Base-by-base conservation (phyloP, 2,888 invertebrate species). In the Morpho deidamia region DNA sequence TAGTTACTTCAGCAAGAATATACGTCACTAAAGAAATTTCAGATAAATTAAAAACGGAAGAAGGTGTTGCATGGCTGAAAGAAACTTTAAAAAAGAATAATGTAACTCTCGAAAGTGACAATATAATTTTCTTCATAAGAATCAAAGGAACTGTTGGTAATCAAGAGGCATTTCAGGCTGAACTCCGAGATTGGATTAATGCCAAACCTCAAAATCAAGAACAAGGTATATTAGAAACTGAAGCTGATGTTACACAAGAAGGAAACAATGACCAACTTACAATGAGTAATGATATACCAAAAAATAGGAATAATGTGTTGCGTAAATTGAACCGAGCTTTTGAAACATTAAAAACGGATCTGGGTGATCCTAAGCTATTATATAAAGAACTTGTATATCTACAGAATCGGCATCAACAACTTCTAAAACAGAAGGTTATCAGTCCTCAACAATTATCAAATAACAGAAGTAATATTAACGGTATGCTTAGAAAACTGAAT, bases 121-220 rank as follows among this genome's bases (percentile, higher is more conserved):
- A 79, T 11, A 63, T 69, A 8, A 74, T 66, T 52, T 70, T 74
- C 46, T 90, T 88, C 44, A 65, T 92, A 42, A 78, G 78, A 44
- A 86, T 92, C 43, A 86, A 76, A 50, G 92, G 92, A 0, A 79
- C 83, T 23, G 72, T 84, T 4, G 74, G 62, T 1, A 78, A 91
- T 61, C 92, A 92, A 63, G 90, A 91, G 46, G 74, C 78, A 52
- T 90, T 92, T 62, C 92, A 92, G 61, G 57, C 71, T 1, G 83
- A 83, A 56, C 70, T 92, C 1, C 65, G 90, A 43, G 78, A 83
- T 11, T 91, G 84, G 82, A 70, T 68, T 14, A 71, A 70, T 40
- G 60, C 53, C 1, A 66, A 65, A 46, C 43, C 61, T 7, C 46
- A 45, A 14, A 52, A 12, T 9, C 52, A 50, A 44, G 56, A 58